These are phyloP conservation scores for Xiphias gladius DNA, from an alignment of 2,113 vertebrate genomes.

Conservation along the genomic window DNA sequence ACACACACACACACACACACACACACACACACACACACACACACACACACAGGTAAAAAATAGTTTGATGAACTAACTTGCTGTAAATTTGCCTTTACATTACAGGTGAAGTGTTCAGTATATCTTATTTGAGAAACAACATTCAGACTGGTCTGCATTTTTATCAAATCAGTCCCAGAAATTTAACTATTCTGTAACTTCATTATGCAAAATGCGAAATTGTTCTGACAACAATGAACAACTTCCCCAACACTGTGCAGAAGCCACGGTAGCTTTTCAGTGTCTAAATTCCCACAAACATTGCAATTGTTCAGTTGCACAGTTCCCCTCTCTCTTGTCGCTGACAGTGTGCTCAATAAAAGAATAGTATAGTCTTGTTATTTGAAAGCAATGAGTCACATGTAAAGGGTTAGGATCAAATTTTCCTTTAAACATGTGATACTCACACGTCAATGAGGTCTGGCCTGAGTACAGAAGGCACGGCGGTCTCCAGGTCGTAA, in stretches of 20 bases:
- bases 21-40: no score
- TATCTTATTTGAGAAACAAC: neutral
- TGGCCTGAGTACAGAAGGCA: constrained; percentile 96
- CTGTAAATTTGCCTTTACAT: neutral
- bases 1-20: no score
- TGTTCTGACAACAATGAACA: neutral
- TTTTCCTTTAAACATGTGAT: constrained; percentile 17
- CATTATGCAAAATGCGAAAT: neutral
- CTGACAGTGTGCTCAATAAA: neutral
- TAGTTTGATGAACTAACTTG: neutral
- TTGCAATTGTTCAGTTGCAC: neutral
- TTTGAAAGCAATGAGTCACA: neutral
- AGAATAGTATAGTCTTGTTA: neutral
- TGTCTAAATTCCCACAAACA: constrained; percentile 11
- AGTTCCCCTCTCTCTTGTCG: neutral
- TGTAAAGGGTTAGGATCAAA: neutral
- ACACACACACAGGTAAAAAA: no score
- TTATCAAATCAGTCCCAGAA: neutral
- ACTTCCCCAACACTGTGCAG: neutral
- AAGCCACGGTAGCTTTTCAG: neutral
- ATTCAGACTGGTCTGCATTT: neutral
- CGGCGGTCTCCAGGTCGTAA: constrained; percentile 97
- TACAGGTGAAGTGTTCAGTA: neutral
- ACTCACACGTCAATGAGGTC: constrained; percentile 99
- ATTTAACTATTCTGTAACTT: neutral